Conservation (phyloP, 2,888 invertebrate species). For the Cephalotes varians region DNA sequence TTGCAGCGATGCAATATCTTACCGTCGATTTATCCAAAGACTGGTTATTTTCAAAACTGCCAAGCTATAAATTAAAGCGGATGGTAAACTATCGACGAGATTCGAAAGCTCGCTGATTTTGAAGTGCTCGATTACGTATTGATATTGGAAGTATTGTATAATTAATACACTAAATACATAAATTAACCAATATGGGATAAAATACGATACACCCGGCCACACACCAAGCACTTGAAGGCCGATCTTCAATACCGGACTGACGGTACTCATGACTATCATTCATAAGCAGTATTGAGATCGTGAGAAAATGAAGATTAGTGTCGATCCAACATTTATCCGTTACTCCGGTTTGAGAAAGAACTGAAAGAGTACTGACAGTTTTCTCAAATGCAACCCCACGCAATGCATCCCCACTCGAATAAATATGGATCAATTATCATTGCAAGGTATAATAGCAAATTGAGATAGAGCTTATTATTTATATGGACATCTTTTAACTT, state of each 20-base stretch:
- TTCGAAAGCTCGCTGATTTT: constrained; percentile 28
- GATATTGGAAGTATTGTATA: constrained; percentile 34
- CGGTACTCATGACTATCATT: constrained; percentile 18
- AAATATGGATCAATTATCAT: not conserved
- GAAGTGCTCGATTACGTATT: constrained; percentile 1
- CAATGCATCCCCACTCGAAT: not conserved
- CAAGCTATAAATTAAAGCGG: constrained; percentile 9
- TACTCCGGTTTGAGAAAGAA: not conserved
- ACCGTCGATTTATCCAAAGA: constrained; percentile 37
- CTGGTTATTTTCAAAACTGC: not conserved
- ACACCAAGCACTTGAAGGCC: constrained; percentile 49
- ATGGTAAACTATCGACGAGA: constrained; percentile 12
- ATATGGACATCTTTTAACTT: not conserved
- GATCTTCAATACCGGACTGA: constrained; percentile 43
- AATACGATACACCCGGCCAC: constrained; percentile 42
- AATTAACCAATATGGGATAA: not conserved
- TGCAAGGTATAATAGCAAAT: not conserved
- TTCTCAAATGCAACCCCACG: not conserved
- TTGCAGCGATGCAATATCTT: not conserved
- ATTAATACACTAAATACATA: not conserved
- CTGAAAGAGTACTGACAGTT: not conserved
- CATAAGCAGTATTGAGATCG: not conserved
- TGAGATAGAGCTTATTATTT: not conserved
- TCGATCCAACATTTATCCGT: not conserved
- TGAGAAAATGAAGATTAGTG: not conserved